Conservation (phyloP, 2,888 invertebrate genomes). For the Mythimna lalbum region DNA sequence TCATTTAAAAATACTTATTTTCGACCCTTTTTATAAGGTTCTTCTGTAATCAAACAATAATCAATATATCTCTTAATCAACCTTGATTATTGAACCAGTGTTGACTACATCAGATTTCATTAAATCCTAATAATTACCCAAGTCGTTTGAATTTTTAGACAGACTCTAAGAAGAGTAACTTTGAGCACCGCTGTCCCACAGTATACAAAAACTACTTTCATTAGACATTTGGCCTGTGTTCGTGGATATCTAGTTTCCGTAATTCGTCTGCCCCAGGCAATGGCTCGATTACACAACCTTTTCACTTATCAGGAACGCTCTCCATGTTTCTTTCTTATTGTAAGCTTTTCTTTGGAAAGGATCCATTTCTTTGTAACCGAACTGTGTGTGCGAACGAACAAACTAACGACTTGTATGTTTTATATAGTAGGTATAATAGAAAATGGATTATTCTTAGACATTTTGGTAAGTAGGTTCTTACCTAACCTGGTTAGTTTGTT, state of each 20-base stretch:
- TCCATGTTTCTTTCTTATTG: slow-evolving; percentile 36
- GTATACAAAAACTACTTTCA: slow-evolving; percentile 57
- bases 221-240: slow-evolving; percentile 50
- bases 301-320: slow-evolving; percentile 44
- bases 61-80: too few relatives aligned
- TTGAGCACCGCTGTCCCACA: slow-evolving; percentile 32
- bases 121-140: too few relatives aligned
- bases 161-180: slow-evolving; percentile 2
- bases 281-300: slow-evolving; percentile 57
- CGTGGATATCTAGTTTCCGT: slow-evolving; percentile 63
- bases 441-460: background rate
- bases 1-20: too few relatives aligned
- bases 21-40: too few relatives aligned
- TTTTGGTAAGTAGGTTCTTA: too few relatives aligned
- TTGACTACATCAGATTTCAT: too few relatives aligned
- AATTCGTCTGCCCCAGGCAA: slow-evolving; percentile 60
- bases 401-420: slow-evolving; percentile 37
- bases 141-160: too few relatives aligned
- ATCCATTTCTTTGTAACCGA: slow-evolving; percentile 44
- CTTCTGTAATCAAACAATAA: too few relatives aligned
- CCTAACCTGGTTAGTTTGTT: too few relatives aligned
- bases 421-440: background rate
- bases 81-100: too few relatives aligned
- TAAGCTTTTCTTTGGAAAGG: slow-evolving; percentile 24
- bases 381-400: slow-evolving; percentile 5